Evolutionary conservation across 2,888 invertebrate genomes (phyloP), one percentile per base, ranked within the genome.

Genomic region (Bursaphelenchus okinawaensis): DNA sequence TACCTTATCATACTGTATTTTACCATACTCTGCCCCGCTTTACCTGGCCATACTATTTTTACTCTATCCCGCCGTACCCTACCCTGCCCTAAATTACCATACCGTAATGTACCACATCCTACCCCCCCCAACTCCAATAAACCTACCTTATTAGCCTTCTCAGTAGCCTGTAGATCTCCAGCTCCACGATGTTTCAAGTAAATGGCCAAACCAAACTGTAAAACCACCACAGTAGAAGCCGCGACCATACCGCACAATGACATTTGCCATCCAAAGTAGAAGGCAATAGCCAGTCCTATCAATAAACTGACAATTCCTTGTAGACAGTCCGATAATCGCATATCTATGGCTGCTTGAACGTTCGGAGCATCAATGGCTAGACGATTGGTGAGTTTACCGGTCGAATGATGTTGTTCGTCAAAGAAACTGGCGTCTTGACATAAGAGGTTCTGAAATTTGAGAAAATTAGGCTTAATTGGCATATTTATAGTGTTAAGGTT

Each of bases 391-490:
- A 83, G 63, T 63, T 80, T 83, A 6, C 83, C 83, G 31, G 79
- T 70, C 4, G 80, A 74, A 68, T 81, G 78, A 7, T 73, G 68
- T 20, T 78, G 74, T 16, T 80, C 67, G 73, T 84, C 84, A 66
- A 83, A 83, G 83, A 84, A 84, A n/a, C 74, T 79, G 12, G 83
- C 74, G 24, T 84, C 76, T 70, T 84, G 84, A 7, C 79, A 68
- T 55, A 85, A 65, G 52, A 84, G 81, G 63, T 83, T 84, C 62
- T 75, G 68, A 65, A 84, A n/a, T n/a, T n/a, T n/a, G n/a, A n/a
- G n/a, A n/a, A n/a, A n/a, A n/a, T n/a, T n/a, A 83, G 20, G 4
- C 24, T 26, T 50, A 16, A 19, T 20, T n/a, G n/a, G n/a, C n/a
- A n/a, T n/a, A n/a, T n/a, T n/a, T n/a, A n/a, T n/a, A n/a, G n/a